Conservation (phyloP, 2,888 invertebrate species). For the Lepidocyrtinus sp. region DNA sequence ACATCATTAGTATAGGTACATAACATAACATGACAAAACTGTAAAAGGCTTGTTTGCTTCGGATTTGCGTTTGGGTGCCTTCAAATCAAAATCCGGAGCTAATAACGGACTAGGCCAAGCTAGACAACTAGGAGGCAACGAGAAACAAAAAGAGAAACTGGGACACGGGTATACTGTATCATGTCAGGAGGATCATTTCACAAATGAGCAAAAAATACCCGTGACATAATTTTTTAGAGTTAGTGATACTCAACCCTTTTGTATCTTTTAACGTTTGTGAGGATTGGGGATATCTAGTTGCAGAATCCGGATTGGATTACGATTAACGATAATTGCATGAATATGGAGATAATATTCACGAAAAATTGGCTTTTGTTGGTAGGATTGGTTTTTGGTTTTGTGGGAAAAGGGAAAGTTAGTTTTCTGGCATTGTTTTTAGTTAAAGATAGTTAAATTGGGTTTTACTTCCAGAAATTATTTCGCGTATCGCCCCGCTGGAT, state of each 20-base stretch:
- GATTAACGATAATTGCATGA: no score
- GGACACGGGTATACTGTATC: not conserved
- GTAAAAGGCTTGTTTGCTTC: conserved; percentile 29
- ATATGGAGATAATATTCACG: no score
- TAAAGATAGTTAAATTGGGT: not conserved
- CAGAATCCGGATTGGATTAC: conserved; percentile 20
- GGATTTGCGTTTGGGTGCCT: no score
- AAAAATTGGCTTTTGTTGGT: not conserved
- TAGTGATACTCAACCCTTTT: not conserved
- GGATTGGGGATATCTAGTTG: conserved; percentile 21
- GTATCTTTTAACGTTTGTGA: no score
- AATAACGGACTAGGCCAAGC: no score
- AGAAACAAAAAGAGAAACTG: not conserved
- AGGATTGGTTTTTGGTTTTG: not conserved
- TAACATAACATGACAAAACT: not conserved
- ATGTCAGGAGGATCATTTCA: not conserved
- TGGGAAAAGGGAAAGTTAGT: conserved; percentile 4
- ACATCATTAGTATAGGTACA: conserved; percentile 33
- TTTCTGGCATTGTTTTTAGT: not conserved
- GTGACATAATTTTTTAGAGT: no score
- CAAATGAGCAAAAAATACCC: no score
- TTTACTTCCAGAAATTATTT: no score
- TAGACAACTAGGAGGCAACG: no score
- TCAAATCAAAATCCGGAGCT: no score
- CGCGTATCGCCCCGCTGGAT: no score